Evolutionary conservation across 2,888 invertebrate genomes (phyloP), one percentile per base, ranked within the genome.

Genomic region (Acanthococcus lagerstroemiae): DNA sequence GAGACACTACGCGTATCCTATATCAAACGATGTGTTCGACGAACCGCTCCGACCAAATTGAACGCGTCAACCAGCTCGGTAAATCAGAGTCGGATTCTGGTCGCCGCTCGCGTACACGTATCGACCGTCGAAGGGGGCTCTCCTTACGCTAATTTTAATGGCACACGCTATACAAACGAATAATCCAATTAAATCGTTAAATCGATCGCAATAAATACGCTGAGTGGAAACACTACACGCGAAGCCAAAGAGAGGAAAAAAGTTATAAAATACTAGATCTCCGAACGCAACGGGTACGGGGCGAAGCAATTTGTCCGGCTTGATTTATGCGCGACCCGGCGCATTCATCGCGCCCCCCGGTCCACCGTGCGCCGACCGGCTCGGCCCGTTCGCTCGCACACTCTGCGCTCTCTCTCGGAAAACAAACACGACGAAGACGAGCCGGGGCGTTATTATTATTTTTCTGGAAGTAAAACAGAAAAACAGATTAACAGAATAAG

Each of bases 181-280:
- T 61, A 61, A 61, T 61, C 50, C 61, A 50, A 61, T 61, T 61
- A 61, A 61, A 37, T 57, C 57, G 57, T 57, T 44, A 44, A 57
- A 61, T 61, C 61, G 61, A 61, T 61, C 61, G 61, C 61, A 61
- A 61, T 61, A 61, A 61, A 61, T 61, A 61, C 48, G 56, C 30
- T 24, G 54, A 55, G n/a, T 24, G 26, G 15, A 19, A 15, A 55
- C 12, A 12, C 2, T 50, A 37, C 37, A 52, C 26, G 25, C 55
- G 57, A 57, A 15, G 22, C 57, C 19, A n/a, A 22, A 37, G 60
- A 60, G 46, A 48, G 5, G 21, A 22, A 61, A 24, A 61, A 61
- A 61, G 61, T 61, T 61, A 46, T 61, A 50, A 61, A 61, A 61
- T 60, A 48, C 24, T 48, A 24, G 21, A 52, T 5, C 24, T 12